Conservation (phyloP, 2,797 vertebrate species). For the Syngnathus acus region DNA sequence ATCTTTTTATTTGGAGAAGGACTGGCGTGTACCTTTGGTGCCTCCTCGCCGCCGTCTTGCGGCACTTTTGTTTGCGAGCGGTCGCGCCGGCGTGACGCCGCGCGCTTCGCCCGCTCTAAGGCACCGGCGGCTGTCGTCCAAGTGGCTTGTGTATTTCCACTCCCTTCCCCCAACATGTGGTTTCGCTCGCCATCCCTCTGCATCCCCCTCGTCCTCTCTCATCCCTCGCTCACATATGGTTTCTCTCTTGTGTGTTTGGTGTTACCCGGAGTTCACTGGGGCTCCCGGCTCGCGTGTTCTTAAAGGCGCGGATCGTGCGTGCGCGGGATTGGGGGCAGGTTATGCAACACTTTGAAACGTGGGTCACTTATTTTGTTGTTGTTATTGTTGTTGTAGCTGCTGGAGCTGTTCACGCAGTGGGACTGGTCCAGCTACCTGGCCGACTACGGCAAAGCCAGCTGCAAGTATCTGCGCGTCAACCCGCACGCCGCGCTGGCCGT, state of each 20-base stretch:
- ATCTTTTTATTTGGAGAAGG: neutral
- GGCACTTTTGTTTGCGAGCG: neutral
- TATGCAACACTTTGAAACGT: slow-evolving; percentile 47
- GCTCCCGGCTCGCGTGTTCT: slow-evolving; percentile 32
- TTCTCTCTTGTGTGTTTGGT: slow-evolving; percentile 60
- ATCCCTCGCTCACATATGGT: slow-evolving; percentile 64
- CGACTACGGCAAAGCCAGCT: slow-evolving; percentile 86
- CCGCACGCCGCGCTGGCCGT: slow-evolving; percentile 83
- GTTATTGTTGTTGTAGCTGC: slow-evolving; percentile 60
- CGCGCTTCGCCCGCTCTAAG: slow-evolving; percentile 4
- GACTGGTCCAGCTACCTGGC: slow-evolving; percentile 95
- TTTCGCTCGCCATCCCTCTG: slow-evolving; percentile 58
- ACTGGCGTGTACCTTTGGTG: neutral
- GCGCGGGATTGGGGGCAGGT: slow-evolving; percentile 40
- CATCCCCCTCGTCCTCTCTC: slow-evolving; percentile 41
- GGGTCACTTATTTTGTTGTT: slow-evolving; percentile 23
- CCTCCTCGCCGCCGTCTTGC: neutral
- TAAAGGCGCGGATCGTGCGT: slow-evolving; percentile 9
- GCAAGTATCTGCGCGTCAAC: slow-evolving; percentile 91
- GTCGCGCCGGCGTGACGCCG: neutral
- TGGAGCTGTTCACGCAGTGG: slow-evolving; percentile 94
- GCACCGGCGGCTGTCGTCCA: neutral
- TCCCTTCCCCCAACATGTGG: slow-evolving; percentile 51
- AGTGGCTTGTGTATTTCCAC: slow-evolving; percentile 22
- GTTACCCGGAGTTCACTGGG: slow-evolving; percentile 64